Percentiles rank a stretch among this genome's conserved stretches.
These are phyloP conservation scores for Pimephales promelas DNA, from an alignment of 2,113 vertebrate genomes.

Conservation along the genomic window DNA sequence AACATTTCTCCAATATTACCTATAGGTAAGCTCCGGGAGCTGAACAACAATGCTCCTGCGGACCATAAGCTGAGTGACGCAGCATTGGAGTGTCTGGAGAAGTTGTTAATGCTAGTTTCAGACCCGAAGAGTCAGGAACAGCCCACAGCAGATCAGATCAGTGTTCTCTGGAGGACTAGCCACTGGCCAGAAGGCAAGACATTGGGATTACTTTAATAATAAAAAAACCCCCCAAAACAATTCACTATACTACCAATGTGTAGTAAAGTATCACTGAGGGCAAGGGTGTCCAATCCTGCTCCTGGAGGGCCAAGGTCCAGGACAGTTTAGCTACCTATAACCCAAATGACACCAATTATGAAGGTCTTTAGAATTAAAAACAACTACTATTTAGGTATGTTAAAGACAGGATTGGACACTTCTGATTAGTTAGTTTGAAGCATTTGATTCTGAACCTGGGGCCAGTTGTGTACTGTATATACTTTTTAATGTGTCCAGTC, in stretches of 20 bases:
- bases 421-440: no score
- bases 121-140: slow-evolving; percentile 70
- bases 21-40: slow-evolving; percentile 62
- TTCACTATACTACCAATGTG: slow-evolving; percentile 4
- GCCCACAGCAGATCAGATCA: slow-evolving; percentile 84
- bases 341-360: not conserved
- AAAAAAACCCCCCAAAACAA: not conserved
- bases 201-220: not conserved
- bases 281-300: not conserved
- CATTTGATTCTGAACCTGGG: no score
- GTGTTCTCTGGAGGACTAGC: slow-evolving; percentile 87
- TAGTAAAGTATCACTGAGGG: not conserved
- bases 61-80: slow-evolving; percentile 73
- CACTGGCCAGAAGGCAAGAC: slow-evolving; percentile 92
- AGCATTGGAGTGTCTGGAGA: slow-evolving; percentile 82
- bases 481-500: no score
- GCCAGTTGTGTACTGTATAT: no score
- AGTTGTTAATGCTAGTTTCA: slow-evolving; percentile 78
- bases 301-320: not conserved
- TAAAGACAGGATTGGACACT: no score
- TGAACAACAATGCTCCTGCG: slow-evolving; percentile 71
- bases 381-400: no score
- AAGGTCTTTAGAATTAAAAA: not conserved
- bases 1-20: not conserved
- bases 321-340: not conserved